These are phyloP conservation scores for Chionomys nivalis DNA, from an alignment of 2,113 vertebrate genomes.

Conservation along the genomic window DNA sequence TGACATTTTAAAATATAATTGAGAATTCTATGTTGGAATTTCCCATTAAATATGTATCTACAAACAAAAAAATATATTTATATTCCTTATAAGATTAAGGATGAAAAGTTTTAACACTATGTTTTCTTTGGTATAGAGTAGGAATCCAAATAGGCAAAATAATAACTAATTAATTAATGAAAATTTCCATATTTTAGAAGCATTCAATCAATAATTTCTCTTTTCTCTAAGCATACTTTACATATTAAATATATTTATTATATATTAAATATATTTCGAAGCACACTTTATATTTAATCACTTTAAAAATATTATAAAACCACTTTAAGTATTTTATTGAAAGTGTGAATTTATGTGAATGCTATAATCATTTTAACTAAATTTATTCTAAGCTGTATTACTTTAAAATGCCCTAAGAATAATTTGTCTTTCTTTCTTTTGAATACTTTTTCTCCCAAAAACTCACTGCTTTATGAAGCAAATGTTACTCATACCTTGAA, in stretches of 20 bases:
- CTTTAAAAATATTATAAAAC: neutral
- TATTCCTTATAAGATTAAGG: neutral
- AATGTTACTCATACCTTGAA: neutral
- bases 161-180: neutral
- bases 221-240: neutral
- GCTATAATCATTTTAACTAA: neutral
- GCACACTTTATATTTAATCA: neutral
- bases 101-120: neutral
- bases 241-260: neutral
- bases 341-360: conserved; percentile 43
- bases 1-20: conserved; percentile 23
- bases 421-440: conserved; percentile 6
- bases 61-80: neutral
- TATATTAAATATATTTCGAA: neutral
- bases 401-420: conserved; percentile 35
- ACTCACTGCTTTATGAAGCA: neutral
- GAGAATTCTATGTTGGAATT: neutral
- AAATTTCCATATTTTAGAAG: neutral
- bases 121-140: neutral
- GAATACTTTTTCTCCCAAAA: conserved; percentile 24
- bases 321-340: neutral
- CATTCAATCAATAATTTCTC: neutral
- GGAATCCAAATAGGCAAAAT: neutral
- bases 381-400: neutral
- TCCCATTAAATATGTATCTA: neutral